phyloP scores from a whole-genome alignment of 1,140 invertebrate species.

The Drosophila micromelanica region DNA sequence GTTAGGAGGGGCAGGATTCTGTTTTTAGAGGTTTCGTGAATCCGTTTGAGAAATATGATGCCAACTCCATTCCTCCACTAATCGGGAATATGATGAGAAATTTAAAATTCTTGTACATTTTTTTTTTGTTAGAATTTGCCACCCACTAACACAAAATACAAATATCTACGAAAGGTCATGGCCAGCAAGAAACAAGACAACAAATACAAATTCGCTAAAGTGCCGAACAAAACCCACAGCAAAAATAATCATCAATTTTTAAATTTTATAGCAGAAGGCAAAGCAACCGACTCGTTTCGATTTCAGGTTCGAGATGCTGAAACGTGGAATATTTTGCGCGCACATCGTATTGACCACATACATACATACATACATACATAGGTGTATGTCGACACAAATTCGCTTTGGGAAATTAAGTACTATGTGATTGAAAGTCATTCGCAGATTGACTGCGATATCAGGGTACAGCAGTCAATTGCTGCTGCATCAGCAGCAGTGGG shows the following conservation, averaged over 20 bases:
- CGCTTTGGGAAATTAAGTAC: conserved; percentile 69
- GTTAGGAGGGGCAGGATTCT: no score
- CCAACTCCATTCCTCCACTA: no score
- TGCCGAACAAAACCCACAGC: conserved; percentile 29
- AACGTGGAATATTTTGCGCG: not conserved
- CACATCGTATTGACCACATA: not conserved
- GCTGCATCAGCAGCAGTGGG: conserved; percentile 46
- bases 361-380: not conserved
- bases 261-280: conserved; percentile 58
- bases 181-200: not conserved
- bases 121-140: no score
- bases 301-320: not conserved
- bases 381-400: conserved; percentile 48
- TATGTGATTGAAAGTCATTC: conserved; percentile 62
- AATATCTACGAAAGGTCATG: no score
- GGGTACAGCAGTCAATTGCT: conserved; percentile 40
- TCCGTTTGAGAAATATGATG: no score
- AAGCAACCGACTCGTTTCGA: conserved; percentile 1
- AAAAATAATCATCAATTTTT: conserved; percentile 65
- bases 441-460: conserved; percentile 25
- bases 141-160: no score
- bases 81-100: no score
- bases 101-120: no score
- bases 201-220: conserved; percentile 16
- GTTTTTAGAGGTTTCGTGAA: no score